A percentile compares a stretch with the other conserved stretches of the same genome.
These are phyloP conservation scores for Dryobates pubescens DNA, from an alignment of 2,797 vertebrate genomes.

Conservation along the genomic window DNA sequence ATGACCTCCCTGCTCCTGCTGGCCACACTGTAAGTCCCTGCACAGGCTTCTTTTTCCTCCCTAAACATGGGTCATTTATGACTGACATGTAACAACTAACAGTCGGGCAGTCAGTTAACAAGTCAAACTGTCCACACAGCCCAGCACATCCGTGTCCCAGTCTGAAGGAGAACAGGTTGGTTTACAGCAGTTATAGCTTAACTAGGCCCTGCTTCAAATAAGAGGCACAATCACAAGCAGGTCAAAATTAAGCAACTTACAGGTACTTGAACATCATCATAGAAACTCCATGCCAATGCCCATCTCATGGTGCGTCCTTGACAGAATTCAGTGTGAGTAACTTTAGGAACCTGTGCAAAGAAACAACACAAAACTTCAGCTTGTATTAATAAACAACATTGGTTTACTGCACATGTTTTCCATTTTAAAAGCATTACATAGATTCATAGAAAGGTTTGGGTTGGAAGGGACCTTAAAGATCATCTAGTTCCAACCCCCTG, in stretches of 20 bases:
- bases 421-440: neutral
- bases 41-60: neutral
- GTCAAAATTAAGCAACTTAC: conserved; percentile 79
- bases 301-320: conserved; percentile 98
- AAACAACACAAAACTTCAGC: neutral
- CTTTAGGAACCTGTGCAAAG: conserved; percentile 88
- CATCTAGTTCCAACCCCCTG: too few relatives aligned
- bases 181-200: neutral
- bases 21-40: neutral
- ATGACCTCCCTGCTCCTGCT: too few relatives aligned
- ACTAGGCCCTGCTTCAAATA: neutral
- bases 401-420: neutral
- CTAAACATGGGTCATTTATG: neutral
- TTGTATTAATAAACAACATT: neutral
- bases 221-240: neutral
- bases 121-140: neutral
- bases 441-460: too few relatives aligned
- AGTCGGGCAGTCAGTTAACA: neutral
- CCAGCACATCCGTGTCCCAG: neutral
- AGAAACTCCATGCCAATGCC: conserved; percentile 99
- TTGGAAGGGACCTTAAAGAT: too few relatives aligned
- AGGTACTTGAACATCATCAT: conserved; percentile 92
- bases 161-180: neutral
- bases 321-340: conserved; percentile 96
- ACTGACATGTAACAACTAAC: neutral